A percentile compares a stretch with the other conserved stretches of the same genome.
These are phyloP conservation scores for Opisthocomus hoazin DNA, from an alignment of 2,113 vertebrate genomes.

Conservation along the genomic window DNA sequence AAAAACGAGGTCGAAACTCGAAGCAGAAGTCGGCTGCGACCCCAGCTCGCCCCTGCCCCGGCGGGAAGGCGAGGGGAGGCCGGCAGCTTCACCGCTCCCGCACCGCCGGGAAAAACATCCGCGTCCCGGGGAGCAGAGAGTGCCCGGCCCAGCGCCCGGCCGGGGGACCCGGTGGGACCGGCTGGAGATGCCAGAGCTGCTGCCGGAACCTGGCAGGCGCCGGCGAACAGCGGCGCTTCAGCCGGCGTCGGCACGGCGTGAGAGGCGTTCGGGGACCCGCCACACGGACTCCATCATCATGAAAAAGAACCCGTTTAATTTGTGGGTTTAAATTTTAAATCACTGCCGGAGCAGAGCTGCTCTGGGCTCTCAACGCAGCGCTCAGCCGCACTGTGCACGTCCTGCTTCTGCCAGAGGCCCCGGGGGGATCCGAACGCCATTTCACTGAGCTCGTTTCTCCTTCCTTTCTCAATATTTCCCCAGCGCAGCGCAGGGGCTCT, in stretches of 20 bases:
- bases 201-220: background rate
- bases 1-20: background rate
- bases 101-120: accelerated
- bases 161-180: no score
- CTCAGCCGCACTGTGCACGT: background rate
- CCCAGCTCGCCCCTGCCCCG: background rate
- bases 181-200: no score
- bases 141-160: background rate
- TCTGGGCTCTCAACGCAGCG: background rate
- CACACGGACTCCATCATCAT: background rate
- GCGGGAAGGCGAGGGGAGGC: background rate
- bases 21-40: background rate
- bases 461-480: background rate
- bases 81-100: background rate
- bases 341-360: conserved; percentile 1
- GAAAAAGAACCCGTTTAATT: conserved; percentile 12
- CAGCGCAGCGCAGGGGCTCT: background rate
- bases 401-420: background rate
- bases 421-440: background rate
- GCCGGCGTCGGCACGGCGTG: accelerated
- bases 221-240: background rate
- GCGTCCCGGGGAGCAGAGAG: background rate
- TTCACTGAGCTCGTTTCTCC: background rate
- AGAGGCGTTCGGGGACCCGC: background rate
- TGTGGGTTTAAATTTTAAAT: conserved; percentile 37